Percentiles rank a stretch among this genome's conserved stretches.
Conservation (phyloP, 1,140 invertebrate species). For the Musca domestica region DNA sequence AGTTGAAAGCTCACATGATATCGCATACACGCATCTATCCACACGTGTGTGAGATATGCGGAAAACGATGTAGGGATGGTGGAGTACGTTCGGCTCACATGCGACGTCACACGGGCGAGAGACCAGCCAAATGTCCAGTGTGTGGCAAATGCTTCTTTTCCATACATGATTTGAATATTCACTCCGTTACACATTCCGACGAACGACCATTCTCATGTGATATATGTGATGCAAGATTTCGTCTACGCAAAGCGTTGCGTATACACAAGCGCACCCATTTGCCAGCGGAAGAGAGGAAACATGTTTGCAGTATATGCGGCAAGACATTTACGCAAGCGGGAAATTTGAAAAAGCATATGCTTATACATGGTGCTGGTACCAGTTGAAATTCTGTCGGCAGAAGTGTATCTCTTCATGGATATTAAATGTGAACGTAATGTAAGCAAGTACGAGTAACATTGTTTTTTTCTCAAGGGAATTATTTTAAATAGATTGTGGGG, state of each 20-base stretch:
- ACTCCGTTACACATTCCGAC: slow-evolving; percentile 55
- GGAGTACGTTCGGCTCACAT: slow-evolving; percentile 65
- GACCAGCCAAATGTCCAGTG: slow-evolving; percentile 60
- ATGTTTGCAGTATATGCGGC: slow-evolving; percentile 33
- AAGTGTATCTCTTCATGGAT: too few species aligned
- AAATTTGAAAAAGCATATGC: slow-evolving; percentile 55
- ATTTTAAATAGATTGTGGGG: too few species aligned
- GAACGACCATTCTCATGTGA: slow-evolving; percentile 56
- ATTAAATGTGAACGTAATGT: too few species aligned
- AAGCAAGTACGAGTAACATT: too few species aligned
- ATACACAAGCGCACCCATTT: slow-evolving; percentile 13
- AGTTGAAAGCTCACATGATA: slow-evolving; percentile 41
- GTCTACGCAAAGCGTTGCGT: slow-evolving; percentile 37
- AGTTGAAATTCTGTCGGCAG: too few species aligned
- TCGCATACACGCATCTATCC: slow-evolving; percentile 43
- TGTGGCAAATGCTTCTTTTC: slow-evolving; percentile 28
- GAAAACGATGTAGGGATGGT: slow-evolving; percentile 39
- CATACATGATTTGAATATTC: slow-evolving; percentile 44
- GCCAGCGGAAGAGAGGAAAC: not conserved
- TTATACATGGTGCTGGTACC: slow-evolving; percentile 48
- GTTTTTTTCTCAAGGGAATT: too few species aligned
- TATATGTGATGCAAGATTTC: slow-evolving; percentile 54
- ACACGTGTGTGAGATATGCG: slow-evolving; percentile 43
- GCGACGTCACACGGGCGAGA: slow-evolving; percentile 69
- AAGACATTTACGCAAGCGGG: slow-evolving; percentile 43